Conservation (phyloP, 1,140 invertebrate genomes). For the Nomia melanderi region DNA sequence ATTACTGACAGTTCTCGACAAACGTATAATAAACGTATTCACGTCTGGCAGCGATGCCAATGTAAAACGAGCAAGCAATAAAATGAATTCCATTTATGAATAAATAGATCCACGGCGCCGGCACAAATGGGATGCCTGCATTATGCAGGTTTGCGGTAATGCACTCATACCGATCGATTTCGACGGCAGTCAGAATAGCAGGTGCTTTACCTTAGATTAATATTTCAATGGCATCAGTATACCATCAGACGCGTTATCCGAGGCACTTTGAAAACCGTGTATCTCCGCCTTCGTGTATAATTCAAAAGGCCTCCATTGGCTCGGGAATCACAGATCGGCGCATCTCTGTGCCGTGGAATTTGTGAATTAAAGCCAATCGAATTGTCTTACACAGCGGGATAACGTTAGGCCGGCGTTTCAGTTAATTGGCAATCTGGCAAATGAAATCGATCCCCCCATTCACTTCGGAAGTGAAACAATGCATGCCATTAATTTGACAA, state of each 20-base stretch:
- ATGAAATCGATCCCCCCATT: neutral
- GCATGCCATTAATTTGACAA: too few relatives aligned
- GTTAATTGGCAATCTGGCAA: neutral
- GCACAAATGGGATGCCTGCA: neutral
- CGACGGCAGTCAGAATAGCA: conserved; percentile 18
- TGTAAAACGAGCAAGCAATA: too few relatives aligned
- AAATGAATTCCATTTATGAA: too few relatives aligned
- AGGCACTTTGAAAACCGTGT: conserved; percentile 35
- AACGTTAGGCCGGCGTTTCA: neutral
- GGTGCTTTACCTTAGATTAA: conserved; percentile 49
- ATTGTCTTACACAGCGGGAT: conserved; percentile 1
- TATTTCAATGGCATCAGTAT: conserved; percentile 47
- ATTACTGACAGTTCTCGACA: too few relatives aligned
- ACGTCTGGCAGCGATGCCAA: too few relatives aligned
- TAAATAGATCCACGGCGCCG: too few relatives aligned
- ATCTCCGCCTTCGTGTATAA: conserved; percentile 34
- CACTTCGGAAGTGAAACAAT: neutral
- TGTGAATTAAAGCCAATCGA: neutral
- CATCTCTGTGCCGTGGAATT: neutral
- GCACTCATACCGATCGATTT: conserved; percentile 38
- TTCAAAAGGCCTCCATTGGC: conserved; percentile 18
- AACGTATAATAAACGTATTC: too few relatives aligned
- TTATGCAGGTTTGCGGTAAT: neutral
- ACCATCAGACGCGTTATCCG: conserved; percentile 36
- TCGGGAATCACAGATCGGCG: conserved; percentile 10